These are phyloP conservation scores for Oscheius sp. DNA, from an alignment of 1,140 invertebrate genomes.

Conservation along the genomic window DNA sequence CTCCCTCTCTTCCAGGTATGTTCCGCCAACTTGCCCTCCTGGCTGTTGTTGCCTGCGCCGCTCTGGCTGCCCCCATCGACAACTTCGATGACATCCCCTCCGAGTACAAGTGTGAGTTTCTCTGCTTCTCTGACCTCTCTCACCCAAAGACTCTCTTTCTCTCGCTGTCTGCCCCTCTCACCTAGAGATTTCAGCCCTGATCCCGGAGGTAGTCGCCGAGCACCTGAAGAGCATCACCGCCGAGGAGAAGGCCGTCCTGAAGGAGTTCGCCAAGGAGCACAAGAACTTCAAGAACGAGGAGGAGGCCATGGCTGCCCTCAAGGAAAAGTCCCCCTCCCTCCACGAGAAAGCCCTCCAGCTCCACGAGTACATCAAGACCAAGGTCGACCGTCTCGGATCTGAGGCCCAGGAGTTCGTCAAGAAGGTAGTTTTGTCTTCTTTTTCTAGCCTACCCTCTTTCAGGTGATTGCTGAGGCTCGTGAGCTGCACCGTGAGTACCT, in stretches of 20 bases:
- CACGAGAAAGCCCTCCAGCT: conserved; percentile 31
- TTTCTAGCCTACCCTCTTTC: background rate
- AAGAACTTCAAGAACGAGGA: conserved; percentile 41
- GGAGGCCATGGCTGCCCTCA: conserved; percentile 27
- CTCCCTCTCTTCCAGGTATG: conserved; percentile 8
- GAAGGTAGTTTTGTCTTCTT: conserved; percentile 2
- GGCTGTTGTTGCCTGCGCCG: conserved; percentile 17
- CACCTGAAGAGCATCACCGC: conserved; percentile 38
- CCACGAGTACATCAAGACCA: conserved; percentile 27
- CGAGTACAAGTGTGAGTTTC: conserved; percentile 20
- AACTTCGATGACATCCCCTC: conserved; percentile 32
- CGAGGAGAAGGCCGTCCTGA: conserved; percentile 35
- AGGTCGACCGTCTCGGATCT: conserved; percentile 30
- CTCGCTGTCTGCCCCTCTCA: background rate
- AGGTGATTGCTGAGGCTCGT: conserved; percentile 26
- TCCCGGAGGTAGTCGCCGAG: conserved; percentile 35
- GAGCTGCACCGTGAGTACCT: conserved; percentile 25
- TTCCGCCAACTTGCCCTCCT: conserved; percentile 14
- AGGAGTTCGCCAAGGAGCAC: conserved; percentile 33
- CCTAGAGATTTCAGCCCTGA: conserved; percentile 21
- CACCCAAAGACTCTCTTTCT: too few species aligned
- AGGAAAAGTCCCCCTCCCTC: conserved; percentile 38
- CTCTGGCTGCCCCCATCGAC: conserved; percentile 24
- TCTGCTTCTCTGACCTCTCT: too few species aligned
- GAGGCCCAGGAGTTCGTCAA: conserved; percentile 36